Evolutionary conservation across 2,797 vertebrate genomes (phyloP).

Genomic region (Rhinophrynus dorsalis): DNA sequence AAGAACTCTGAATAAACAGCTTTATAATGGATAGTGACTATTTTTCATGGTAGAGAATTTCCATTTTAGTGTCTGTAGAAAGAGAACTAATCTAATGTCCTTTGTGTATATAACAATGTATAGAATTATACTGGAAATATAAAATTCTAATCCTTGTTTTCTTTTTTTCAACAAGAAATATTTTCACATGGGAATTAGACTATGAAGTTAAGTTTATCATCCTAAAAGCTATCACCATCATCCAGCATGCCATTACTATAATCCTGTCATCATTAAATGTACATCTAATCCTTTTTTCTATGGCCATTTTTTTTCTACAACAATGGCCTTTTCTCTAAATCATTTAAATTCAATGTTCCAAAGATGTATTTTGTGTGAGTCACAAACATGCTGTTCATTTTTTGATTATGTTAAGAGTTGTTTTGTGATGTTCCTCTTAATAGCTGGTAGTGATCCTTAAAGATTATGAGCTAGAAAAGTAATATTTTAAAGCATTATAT

Average conservation of each 20-base stretch:
- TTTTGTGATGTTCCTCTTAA: conserved; percentile 28
- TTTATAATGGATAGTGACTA: conserved; percentile 18
- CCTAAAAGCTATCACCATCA: conserved; percentile 47
- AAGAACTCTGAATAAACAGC: conserved; percentile 18
- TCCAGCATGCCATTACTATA: conserved; percentile 36
- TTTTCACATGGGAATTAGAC: conserved; percentile 33
- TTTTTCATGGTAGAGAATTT: neutral
- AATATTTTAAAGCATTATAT: conserved; percentile 31
- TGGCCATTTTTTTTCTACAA: conserved; percentile 42
- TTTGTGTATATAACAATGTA: conserved; percentile 1
- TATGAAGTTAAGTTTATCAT: conserved; percentile 42
- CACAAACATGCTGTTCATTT: conserved; percentile 32
- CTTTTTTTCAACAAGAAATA: too few species aligned
- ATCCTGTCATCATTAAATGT: conserved; percentile 40
- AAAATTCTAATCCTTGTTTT: too few species aligned
- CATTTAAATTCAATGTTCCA: conserved; percentile 9
- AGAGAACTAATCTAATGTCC: neutral
- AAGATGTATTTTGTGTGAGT: conserved; percentile 1
- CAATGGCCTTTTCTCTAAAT: neutral
- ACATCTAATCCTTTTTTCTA: conserved; percentile 46
- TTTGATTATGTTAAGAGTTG: conserved; percentile 25
- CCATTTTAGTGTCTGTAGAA: neutral
- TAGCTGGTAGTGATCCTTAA: conserved; percentile 8
- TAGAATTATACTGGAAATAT: neutral
- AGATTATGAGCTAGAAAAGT: neutral